Evolutionary conservation across 1,140 invertebrate genomes (phyloP).

Genomic region (Subanguina moxae): DNA sequence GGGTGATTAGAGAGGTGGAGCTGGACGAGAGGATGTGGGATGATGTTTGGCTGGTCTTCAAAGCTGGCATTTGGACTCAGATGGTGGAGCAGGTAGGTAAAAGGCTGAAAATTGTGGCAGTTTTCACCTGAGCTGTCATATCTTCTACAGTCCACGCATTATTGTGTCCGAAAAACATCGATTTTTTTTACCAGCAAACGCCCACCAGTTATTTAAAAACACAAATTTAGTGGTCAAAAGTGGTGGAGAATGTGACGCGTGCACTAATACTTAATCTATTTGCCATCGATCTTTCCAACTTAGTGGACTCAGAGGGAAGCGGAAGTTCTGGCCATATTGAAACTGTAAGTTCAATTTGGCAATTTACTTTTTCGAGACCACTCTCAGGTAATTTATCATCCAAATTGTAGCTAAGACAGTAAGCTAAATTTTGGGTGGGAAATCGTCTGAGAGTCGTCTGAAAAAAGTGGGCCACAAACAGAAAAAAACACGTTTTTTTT

Average conservation of each 20-base stretch:
- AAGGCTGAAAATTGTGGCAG: conserved; percentile 22
- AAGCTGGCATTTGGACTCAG: conserved; percentile 43
- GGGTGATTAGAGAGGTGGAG: conserved; percentile 49
- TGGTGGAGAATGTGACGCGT: conserved; percentile 47
- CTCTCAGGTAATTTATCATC: no score
- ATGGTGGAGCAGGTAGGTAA: conserved; percentile 39
- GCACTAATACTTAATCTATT: conserved; percentile 52
- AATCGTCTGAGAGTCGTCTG: no score
- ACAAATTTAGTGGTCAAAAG: conserved; percentile 24
- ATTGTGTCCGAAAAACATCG: no score
- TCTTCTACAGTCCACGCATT: no score
- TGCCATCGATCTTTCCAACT: conserved; percentile 7
- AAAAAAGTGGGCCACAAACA: no score
- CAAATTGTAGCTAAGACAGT: no score
- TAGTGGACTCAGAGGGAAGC: neutral
- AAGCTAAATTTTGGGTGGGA: no score
- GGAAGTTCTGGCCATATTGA: neutral
- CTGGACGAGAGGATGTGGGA: conserved; percentile 56
- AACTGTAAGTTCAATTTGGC: neutral
- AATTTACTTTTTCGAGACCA: no score
- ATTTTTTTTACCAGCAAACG: neutral
- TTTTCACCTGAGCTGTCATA: conserved; percentile 4
- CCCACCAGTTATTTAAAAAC: neutral
- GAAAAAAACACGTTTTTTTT: neutral
- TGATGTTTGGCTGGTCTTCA: conserved; percentile 48